Evolutionary conservation across 2,113 vertebrate genomes (phyloP).

Genomic region (Protobothrops mucrosquamatus): DNA sequence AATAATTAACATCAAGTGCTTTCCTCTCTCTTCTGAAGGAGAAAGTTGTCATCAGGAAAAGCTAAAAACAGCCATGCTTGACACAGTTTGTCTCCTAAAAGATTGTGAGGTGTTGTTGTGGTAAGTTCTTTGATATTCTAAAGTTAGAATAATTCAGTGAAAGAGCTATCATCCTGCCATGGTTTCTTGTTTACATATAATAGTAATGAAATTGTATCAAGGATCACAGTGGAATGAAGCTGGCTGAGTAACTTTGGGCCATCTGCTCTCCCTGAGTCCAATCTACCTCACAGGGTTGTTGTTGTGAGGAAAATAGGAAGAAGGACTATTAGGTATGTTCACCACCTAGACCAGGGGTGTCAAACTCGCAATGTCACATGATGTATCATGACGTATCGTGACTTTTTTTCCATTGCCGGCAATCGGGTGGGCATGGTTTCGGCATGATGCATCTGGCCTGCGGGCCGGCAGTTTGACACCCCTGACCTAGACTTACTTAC

Average conservation of each 20-base stretch:
- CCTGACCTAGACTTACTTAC: not conserved
- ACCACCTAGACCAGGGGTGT: not conserved
- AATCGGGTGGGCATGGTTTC: too few relatives aligned
- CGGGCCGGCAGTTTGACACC: too few relatives aligned
- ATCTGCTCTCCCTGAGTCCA: not conserved
- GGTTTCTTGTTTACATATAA: not conserved
- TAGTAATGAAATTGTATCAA: not conserved
- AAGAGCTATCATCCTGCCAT: not conserved
- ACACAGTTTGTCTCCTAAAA: not conserved
- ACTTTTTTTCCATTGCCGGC: too few relatives aligned
- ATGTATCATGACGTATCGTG: too few relatives aligned
- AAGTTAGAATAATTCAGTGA: not conserved
- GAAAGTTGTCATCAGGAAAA: not conserved
- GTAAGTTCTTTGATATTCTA: not conserved
- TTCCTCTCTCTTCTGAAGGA: not conserved
- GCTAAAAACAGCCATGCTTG: not conserved
- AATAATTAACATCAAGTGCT: not conserved
- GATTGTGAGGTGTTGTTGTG: not conserved
- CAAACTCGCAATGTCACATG: too few relatives aligned
- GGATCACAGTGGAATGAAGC: not conserved
- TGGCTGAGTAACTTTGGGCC: not conserved
- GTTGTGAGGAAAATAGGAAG: not conserved
- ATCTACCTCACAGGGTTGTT: not conserved
- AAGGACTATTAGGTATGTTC: not conserved
- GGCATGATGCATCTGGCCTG: too few relatives aligned